Conservation (phyloP, 2,113 vertebrate genomes). For the Melanocharis versteri region DNA sequence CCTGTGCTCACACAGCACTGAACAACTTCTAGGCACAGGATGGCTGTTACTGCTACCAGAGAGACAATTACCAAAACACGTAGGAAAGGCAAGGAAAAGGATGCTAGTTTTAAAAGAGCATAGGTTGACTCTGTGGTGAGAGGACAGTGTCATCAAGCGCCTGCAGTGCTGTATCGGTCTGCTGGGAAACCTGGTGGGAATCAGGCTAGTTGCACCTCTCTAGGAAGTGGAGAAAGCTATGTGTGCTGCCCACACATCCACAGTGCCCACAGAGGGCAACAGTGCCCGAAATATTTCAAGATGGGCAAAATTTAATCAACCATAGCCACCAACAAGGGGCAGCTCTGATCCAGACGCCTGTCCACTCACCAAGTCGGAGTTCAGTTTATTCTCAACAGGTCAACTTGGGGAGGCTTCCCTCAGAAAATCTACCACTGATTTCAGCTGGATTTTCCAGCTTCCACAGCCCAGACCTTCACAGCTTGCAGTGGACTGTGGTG, state of each 20-base stretch:
- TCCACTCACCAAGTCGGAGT: neutral
- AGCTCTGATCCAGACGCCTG: constrained; percentile 6
- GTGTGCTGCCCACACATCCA: neutral
- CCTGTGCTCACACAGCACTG: neutral
- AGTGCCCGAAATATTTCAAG: neutral
- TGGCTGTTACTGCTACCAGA: neutral
- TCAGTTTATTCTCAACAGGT: neutral
- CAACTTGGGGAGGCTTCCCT: neutral
- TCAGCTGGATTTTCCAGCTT: neutral
- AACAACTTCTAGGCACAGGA: neutral
- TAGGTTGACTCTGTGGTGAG: neutral
- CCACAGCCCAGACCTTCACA: neutral
- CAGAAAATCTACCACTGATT: neutral
- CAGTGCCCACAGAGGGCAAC: neutral
- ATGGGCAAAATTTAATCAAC: neutral
- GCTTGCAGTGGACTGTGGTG: neutral
- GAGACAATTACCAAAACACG: neutral
- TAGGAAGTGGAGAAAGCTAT: neutral
- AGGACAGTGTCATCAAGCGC: neutral
- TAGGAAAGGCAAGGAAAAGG: neutral
- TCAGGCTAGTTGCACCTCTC: neutral
- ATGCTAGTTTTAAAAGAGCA: neutral
- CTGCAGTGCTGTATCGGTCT: rapidly evolving
- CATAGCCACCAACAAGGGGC: neutral
- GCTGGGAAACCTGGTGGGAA: neutral